A percentile compares a stretch with the other conserved stretches of the same genome.
Conservation (phyloP, 2,797 vertebrate genomes). For the Chloroceryle inda region DNA sequence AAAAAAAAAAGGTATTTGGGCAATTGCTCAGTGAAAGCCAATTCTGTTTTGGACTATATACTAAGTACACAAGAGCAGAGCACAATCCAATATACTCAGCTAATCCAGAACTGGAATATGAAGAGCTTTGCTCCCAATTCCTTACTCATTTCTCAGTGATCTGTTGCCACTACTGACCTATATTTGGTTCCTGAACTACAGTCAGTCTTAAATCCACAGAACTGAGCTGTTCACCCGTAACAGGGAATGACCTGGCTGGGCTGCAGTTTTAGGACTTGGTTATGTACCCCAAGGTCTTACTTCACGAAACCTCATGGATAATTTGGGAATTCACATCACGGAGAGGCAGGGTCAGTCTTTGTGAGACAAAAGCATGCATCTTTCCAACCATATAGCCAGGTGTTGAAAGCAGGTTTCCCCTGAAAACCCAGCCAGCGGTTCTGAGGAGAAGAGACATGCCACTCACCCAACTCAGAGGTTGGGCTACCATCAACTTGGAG, state of each 20-base stretch:
- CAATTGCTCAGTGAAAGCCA: not conserved
- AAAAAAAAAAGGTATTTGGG: not conserved
- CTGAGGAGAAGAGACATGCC: not conserved
- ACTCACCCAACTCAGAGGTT: not conserved
- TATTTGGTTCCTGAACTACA: not conserved
- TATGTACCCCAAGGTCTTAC: not conserved
- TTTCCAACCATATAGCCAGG: not conserved
- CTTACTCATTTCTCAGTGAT: not conserved
- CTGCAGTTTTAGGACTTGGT: not conserved
- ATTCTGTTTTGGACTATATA: not conserved
- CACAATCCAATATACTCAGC: not conserved
- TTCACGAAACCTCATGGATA: not conserved
- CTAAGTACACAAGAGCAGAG: not conserved
- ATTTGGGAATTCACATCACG: not conserved
- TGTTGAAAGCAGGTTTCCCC: not conserved
- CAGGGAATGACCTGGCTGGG: not conserved
- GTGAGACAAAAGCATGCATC: not conserved
- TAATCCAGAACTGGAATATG: not conserved
- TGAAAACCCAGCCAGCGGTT: not conserved
- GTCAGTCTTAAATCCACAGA: not conserved
- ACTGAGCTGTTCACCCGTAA: not conserved
- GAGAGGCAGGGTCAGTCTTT: not conserved
- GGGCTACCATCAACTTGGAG: not conserved
- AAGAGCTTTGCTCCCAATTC: not conserved
- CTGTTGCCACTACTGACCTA: not conserved